Evolutionary conservation across 2,888 invertebrate species (phyloP), one percentile per base, ranked within the genome.

Genomic region (Taenaris catops): DNA sequence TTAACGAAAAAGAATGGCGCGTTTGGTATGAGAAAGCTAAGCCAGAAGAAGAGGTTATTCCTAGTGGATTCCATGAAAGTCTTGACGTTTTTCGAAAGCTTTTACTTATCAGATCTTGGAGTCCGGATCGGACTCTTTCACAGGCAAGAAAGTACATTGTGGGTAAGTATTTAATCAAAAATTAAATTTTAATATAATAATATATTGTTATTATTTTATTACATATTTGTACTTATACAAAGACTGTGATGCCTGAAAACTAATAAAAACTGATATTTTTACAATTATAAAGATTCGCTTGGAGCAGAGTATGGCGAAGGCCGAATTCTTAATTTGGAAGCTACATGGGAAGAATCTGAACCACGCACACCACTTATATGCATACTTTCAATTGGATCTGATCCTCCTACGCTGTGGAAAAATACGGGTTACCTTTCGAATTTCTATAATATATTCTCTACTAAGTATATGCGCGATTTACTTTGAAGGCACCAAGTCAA

Each of bases 351-450:
- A 11, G 98, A 98, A 74, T 96, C 97, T 0, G 95, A 96, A 66
- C 93, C 94, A 1, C 88, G 94, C 14, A 93, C 95, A 0, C 98
- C 98, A 0, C 89, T 98, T 9, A 93, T 97, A 49, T 98, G 98
- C 57, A 93, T 98, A 52, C 81, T 98, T 8, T 97, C 97, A 0
- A 97, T 96, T 55, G 98, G 98, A 0, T 97, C 97, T 0, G 98
- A 98, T 86, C 98, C 98, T 1, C 97, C 97, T n/a, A 93, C 95
- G 4, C 96, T 17, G 4, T 17, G 6, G 1, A 17, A 6, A 0
- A 17, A 1, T 1, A 1, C 5, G 1, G 1, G 16, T 2, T 17
- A 17, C 16, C 6, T 17, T 17, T 4, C 3, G 2, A 6, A 4
- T 3, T 17, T 17, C 16, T 6, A 17, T 17, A 3, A 6, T 2